phyloP scores from a whole-genome alignment of 2,888 invertebrate species.

The Neuroscelio doddi region DNA sequence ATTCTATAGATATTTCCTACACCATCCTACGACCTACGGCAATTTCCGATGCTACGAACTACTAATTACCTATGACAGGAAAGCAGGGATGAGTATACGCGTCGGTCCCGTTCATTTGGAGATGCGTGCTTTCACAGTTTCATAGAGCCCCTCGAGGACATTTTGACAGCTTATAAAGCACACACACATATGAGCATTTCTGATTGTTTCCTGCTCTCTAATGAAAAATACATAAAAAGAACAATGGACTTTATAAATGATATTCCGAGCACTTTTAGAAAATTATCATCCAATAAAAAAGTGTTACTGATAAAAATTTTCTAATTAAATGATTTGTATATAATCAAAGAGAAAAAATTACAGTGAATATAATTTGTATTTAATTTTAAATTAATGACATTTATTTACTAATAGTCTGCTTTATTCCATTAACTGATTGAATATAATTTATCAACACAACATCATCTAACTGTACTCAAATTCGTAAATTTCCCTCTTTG shows the following conservation, averaged over 20 bases:
- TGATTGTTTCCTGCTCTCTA: constrained; percentile 35
- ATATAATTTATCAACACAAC: no score
- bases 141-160: constrained; percentile 32
- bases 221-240: constrained; percentile 15
- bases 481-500: no score
- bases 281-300: no score
- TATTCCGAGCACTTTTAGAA: no score
- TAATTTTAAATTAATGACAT: no score
- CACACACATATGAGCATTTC: constrained; percentile 24
- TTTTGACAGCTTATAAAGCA: constrained; percentile 39
- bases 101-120: constrained; percentile 24
- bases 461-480: no score
- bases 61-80: constrained; percentile 51
- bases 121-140: constrained; percentile 34
- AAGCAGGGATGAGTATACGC: constrained; percentile 19
- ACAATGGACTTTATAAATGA: constrained; percentile 15
- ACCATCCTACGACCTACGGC: constrained; percentile 28
- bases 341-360: no score
- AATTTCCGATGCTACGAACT: constrained; percentile 50
- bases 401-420: no score
- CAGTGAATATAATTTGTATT: no score
- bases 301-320: no score
- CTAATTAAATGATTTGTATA: no score
- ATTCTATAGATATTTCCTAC: constrained; percentile 32
- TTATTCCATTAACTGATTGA: no score